Base-by-base conservation (phyloP, 2,797 vertebrate genomes). In the Eulemur albifrons region DNA sequence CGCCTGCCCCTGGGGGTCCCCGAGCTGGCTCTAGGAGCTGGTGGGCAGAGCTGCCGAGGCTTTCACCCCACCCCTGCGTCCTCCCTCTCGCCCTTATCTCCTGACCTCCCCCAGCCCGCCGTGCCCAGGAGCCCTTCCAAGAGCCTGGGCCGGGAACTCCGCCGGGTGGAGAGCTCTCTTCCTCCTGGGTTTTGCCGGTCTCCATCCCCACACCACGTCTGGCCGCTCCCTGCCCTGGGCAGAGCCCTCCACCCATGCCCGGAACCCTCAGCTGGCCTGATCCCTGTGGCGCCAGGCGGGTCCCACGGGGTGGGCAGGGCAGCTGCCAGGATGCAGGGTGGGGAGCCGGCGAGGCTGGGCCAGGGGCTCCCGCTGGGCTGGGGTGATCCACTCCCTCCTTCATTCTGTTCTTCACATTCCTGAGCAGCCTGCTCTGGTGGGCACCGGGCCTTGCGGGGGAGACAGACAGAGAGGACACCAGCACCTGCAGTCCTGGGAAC, bases 181-280 rank as follows among this genome's bases (percentile, higher is more conserved):
- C 90, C 92, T 91, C 80, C 93, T 5, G 83, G 45, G 38, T 81
- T 82, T 82, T 91, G 95, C 67, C 35, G 0, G 70, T 97, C 95
- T 97, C 95, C 88, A 94, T 94, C 97, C 40, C 94, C 82, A 96
- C 89, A 43, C 92, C 93, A 95, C 40, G 52, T 92, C 63, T 59
- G 48, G 88, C 87, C 18, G 35, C 93, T 96, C 93, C 69, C 90
- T 40, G 40, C 88, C 97, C 95, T 69, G 95, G 90, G 50, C 61
- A 94, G 96, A 92, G 59, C 94, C 94, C 95, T 97, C 97, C 93
- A 91, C 93, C 96, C 96, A 93, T 96, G 95, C 88, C 95, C 21
- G 79, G 96, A 97, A 94, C 96, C 96, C 88, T 97, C 76, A 86
- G 72, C 83, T 69, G 81, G 93, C 90, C 83, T 96, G 96, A 97